These are phyloP conservation scores for Tragelaphus imberbis DNA, from an alignment of 2,113 vertebrate species.

Conservation along the genomic window DNA sequence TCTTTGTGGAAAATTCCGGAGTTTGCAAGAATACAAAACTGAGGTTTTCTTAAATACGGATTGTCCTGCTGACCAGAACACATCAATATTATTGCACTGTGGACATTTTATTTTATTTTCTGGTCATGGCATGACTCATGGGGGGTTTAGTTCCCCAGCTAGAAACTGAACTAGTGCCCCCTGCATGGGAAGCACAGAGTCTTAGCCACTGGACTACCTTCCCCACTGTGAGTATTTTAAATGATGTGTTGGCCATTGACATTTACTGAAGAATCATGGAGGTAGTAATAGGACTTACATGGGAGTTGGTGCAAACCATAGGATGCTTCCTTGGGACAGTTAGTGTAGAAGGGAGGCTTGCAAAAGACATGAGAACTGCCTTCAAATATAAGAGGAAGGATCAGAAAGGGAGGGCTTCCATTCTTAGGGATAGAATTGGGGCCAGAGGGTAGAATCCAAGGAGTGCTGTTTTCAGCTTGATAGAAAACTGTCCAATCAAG, in stretches of 20 bases:
- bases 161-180: neutral
- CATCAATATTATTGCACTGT: neutral
- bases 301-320: neutral
- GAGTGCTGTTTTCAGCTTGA: neutral
- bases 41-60: neutral
- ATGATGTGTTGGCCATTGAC: neutral
- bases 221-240: neutral
- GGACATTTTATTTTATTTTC: neutral
- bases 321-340: neutral
- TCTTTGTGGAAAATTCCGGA: accelerated
- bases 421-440: neutral
- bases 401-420: accelerated
- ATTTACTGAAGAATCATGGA: neutral
- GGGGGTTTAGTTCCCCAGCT: neutral
- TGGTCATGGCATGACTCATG: neutral
- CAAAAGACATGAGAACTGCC: neutral
- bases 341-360: neutral
- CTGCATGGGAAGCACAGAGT: neutral
- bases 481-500: neutral
- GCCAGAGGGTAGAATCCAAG: neutral
- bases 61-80: neutral
- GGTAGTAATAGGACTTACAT: accelerated
- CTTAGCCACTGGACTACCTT: neutral
- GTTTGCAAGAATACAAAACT: neutral
- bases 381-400: accelerated